These are phyloP conservation scores for Phrynocephalus forsythii DNA, from an alignment of 2,797 vertebrate genomes.

Conservation along the genomic window DNA sequence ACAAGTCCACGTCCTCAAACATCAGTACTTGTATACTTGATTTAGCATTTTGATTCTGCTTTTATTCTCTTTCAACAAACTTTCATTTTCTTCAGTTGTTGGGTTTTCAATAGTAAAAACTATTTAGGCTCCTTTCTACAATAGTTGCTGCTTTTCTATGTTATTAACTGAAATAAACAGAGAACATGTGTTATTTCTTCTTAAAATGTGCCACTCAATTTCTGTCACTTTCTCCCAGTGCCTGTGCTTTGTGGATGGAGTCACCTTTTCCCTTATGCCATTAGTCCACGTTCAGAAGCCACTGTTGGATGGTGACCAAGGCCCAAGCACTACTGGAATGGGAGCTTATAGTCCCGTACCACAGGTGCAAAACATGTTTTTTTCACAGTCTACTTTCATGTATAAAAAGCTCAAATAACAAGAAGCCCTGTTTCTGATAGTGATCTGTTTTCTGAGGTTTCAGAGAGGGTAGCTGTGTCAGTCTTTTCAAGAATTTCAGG, in stretches of 20 bases:
- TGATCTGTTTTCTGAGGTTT: neutral
- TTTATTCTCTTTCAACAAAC: neutral
- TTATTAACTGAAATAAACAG: neutral
- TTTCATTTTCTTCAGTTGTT: neutral
- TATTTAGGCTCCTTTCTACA: neutral
- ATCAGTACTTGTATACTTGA: no score
- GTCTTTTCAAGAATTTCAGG: no score
- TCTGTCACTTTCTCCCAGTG: conserved; percentile 75
- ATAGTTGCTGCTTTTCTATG: neutral
- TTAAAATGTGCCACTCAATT: neutral
- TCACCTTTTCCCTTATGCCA: conserved; percentile 82
- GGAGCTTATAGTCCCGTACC: conserved; percentile 88
- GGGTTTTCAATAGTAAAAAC: neutral
- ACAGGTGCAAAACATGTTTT: conserved; percentile 77
- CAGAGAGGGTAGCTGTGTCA: no score
- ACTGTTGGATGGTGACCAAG: conserved; percentile 82
- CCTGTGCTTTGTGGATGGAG: conserved; percentile 88
- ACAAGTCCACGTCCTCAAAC: no score
- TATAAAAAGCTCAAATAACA: neutral
- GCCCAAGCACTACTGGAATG: conserved; percentile 87
- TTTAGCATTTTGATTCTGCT: neutral
- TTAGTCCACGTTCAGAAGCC: conserved; percentile 87
- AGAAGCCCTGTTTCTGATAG: neutral
- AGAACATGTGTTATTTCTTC: neutral
- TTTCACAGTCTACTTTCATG: neutral